A percentile compares a stretch with the other conserved stretches of the same genome.
These are phyloP conservation scores for Pantelozetes paolii DNA, from an alignment of 2,888 invertebrate species.

Conservation along the genomic window DNA sequence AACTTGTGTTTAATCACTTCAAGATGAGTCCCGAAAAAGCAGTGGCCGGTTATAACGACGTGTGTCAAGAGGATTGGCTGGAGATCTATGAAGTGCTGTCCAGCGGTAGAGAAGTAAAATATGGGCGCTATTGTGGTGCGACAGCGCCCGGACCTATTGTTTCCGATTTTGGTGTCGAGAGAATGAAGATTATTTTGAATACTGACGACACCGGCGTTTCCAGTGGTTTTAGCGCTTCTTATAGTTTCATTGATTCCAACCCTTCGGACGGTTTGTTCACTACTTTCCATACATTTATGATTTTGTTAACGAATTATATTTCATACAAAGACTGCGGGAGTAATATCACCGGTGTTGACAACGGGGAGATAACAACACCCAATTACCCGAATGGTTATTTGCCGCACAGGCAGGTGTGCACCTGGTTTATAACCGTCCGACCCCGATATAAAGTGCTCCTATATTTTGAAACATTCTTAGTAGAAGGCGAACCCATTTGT, in stretches of 20 bases:
- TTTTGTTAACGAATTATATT: not conserved
- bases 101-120: constrained; percentile 46
- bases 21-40: constrained; percentile 45
- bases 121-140: constrained; percentile 81
- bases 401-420: constrained; percentile 72
- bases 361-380: constrained; percentile 63
- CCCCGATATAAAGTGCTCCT: constrained; percentile 81
- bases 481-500: constrained; percentile 88
- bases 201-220: constrained; percentile 81
- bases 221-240: constrained; percentile 93
- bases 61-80: constrained; percentile 88
- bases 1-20: constrained; percentile 61
- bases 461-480: constrained; percentile 82
- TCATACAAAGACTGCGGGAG: constrained; percentile 70
- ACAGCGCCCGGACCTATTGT: constrained; percentile 92
- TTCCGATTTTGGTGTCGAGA: constrained; percentile 80
- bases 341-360: constrained; percentile 61
- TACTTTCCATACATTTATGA: not conserved
- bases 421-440: constrained; percentile 89
- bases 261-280: constrained; percentile 60
- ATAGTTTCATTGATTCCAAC: constrained; percentile 82
- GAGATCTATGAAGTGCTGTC: constrained; percentile 83
- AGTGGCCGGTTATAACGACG: constrained; percentile 52
- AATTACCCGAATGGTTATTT: constrained; percentile 86
- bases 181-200: constrained; percentile 80